A percentile compares a stretch with the other conserved stretches of the same genome.
Conservation (phyloP, 2,888 invertebrate genomes). For the Oscheius sp. region DNA sequence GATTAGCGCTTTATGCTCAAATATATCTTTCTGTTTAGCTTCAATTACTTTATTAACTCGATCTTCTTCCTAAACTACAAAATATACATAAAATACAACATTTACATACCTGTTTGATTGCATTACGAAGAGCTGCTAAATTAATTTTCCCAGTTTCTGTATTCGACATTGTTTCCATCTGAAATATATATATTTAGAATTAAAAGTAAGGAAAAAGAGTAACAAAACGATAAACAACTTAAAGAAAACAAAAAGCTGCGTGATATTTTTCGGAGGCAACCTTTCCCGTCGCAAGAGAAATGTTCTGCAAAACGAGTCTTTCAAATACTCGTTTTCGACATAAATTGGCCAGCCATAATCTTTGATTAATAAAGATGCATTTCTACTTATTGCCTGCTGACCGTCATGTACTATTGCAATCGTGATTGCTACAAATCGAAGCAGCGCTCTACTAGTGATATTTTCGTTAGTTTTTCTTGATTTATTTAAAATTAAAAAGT, state of each 20-base stretch:
- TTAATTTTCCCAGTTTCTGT: neutral
- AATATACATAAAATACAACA: neutral
- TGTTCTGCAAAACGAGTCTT: too few species aligned
- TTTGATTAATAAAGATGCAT: too few species aligned
- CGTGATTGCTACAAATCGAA: neutral
- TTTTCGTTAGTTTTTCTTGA: neutral
- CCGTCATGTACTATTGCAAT: neutral
- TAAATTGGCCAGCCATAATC: too few species aligned
- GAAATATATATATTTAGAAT: neutral
- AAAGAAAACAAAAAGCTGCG: neutral
- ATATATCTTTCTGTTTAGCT: conserved; percentile 16
- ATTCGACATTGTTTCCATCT: conserved; percentile 1
- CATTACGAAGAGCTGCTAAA: conserved; percentile 13
- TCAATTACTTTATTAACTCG: conserved; percentile 17
- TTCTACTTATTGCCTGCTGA: neutral
- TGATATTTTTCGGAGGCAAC: neutral
- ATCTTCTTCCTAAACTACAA: conserved; percentile 22
- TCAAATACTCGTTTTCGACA: too few species aligned
- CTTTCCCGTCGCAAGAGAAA: neutral
- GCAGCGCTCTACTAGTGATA: neutral
- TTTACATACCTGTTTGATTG: neutral
- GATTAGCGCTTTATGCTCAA: conserved; percentile 25
- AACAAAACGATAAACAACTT: neutral
- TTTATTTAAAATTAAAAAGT: neutral
- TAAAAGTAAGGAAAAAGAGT: neutral